phyloP scores from a whole-genome alignment of 2,113 vertebrate species.

The Serinus canaria region DNA sequence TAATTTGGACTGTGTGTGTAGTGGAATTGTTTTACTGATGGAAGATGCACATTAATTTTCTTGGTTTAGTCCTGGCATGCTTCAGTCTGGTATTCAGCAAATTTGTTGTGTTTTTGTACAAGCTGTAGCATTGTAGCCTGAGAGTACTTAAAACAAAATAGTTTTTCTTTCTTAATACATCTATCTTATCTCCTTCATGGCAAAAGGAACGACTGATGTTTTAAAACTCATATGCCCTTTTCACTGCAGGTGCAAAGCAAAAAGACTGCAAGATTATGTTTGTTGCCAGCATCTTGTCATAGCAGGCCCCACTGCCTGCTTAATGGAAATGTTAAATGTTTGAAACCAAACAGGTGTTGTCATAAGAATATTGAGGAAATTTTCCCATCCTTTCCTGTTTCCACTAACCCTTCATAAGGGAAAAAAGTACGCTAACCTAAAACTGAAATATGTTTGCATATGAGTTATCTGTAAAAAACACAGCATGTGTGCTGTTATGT shows the following conservation, averaged over 20 bases:
- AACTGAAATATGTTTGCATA: background rate
- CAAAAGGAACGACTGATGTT: background rate
- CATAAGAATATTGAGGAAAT: background rate
- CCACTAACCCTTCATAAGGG: background rate
- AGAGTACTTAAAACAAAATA: background rate
- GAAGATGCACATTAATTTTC: background rate
- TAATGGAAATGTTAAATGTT: background rate
- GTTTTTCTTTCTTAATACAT: background rate
- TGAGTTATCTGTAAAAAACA: background rate
- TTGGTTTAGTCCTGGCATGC: background rate
- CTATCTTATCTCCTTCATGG: background rate
- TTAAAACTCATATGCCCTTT: background rate
- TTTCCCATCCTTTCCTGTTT: background rate
- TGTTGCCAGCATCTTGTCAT: conserved; percentile 1
- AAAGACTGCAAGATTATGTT: background rate
- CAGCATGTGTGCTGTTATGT: fast-evolving
- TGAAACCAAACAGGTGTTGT: conserved; percentile 1
- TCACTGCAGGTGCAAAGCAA: background rate
- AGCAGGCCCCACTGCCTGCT: background rate
- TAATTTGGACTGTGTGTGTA: background rate
- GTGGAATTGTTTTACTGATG: background rate
- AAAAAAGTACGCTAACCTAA: background rate
- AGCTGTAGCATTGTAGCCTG: background rate
- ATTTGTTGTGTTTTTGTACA: background rate
- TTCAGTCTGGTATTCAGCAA: background rate